Evolutionary conservation across 2,888 invertebrate genomes (phyloP).

Genomic region (Cantharis rufa): DNA sequence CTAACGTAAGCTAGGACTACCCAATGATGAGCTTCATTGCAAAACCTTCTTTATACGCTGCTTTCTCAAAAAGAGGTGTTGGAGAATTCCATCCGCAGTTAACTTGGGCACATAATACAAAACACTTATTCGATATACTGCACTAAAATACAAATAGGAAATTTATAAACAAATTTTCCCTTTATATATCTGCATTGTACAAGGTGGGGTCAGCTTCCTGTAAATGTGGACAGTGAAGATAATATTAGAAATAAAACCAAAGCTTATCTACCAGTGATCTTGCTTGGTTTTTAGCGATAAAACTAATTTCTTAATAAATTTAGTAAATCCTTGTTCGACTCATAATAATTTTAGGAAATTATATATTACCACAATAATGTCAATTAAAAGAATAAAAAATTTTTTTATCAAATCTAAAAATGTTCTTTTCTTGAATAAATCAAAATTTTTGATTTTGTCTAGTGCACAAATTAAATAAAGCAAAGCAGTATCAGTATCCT

Average conservation of each 20-base stretch:
- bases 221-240: slow-evolving; percentile 23
- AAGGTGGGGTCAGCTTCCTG: slow-evolving; percentile 26
- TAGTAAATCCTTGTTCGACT: background rate
- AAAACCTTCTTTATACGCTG: slow-evolving; percentile 39
- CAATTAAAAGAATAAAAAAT: too few species aligned
- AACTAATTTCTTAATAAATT: background rate
- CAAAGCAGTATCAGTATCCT: too few species aligned
- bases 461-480: too few species aligned
- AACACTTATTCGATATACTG: background rate
- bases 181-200: slow-evolving; percentile 14
- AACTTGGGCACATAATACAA: background rate
- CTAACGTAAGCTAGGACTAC: slow-evolving; percentile 53
- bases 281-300: background rate
- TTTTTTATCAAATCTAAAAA: too few species aligned
- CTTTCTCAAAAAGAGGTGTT: background rate
- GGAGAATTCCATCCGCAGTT: background rate
- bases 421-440: too few species aligned
- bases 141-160: background rate
- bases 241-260: slow-evolving; percentile 16
- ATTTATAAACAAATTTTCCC: background rate
- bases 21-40: slow-evolving; percentile 59
- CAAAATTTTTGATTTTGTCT: too few species aligned
- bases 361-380: background rate
- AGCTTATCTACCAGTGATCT: slow-evolving; percentile 9
- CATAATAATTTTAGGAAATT: background rate